Percentiles rank a stretch among this genome's conserved stretches.
These are phyloP conservation scores for Arothron firmamentum DNA, from an alignment of 2,113 vertebrate species.

Conservation along the genomic window DNA sequence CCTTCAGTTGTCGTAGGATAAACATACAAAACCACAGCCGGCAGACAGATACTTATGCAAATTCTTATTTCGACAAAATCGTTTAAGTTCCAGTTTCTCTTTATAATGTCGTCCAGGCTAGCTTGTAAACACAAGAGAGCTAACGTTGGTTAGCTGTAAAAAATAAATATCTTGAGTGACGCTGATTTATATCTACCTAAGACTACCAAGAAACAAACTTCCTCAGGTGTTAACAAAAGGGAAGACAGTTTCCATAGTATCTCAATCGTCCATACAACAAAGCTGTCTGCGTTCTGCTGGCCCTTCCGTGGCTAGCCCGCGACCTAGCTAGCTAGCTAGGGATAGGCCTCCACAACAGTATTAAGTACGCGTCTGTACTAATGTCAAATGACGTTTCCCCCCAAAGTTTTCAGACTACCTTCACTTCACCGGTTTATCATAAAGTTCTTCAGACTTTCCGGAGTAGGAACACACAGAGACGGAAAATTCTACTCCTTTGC, in stretches of 20 bases:
- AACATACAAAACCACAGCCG: conserved; percentile 1
- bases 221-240: neutral
- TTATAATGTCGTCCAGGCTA: conserved; percentile 17
- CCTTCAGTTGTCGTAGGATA: conserved; percentile 15
- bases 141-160: conserved; percentile 46
- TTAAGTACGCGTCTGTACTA: neutral
- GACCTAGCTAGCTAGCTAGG: conserved; percentile 34
- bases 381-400: neutral
- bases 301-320: conserved; percentile 42
- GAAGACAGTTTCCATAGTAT: neutral
- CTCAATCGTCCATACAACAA: neutral
- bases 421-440: neutral
- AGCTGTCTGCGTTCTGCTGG: conserved; percentile 25
- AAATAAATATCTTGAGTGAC: neutral
- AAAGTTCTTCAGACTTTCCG: neutral
- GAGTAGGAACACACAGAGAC: neutral
- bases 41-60: neutral
- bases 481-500: conserved; percentile 20
- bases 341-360: conserved; percentile 68
- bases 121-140: conserved; percentile 50
- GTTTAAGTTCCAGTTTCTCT: conserved; percentile 15
- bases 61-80: neutral
- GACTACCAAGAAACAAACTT: neutral
- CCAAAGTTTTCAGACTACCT: neutral
- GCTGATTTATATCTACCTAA: neutral